These are phyloP conservation scores for Nothocercus nigrocapillus DNA, from an alignment of 2,113 vertebrate species.

Conservation along the genomic window DNA sequence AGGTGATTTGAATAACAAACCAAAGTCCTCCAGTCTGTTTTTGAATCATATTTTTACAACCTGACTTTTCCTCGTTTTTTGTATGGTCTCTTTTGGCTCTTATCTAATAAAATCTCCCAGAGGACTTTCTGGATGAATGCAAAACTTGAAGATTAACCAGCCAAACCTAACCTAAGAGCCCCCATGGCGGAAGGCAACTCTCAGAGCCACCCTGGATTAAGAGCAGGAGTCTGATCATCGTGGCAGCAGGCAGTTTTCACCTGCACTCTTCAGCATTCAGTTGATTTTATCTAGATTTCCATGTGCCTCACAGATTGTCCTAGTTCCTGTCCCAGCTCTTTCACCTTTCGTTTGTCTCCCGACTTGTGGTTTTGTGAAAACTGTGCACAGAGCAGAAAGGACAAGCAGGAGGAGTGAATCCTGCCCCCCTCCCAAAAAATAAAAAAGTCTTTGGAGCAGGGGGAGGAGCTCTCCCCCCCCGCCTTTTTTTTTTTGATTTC, in stretches of 20 bases:
- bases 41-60: neutral
- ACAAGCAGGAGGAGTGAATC: neutral
- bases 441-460: neutral
- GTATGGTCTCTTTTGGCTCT: neutral
- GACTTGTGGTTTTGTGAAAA: neutral
- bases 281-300: neutral
- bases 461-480: neutral
- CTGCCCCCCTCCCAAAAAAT: neutral
- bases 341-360: neutral
- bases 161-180: neutral
- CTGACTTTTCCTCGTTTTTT: neutral
- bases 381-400: neutral
- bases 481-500: neutral
- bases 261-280: neutral
- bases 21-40: neutral
- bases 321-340: neutral
- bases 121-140: neutral
- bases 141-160: neutral
- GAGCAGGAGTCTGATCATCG: neutral
- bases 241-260: neutral
- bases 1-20: constrained; percentile 47
- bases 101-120: neutral
- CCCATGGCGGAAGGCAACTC: neutral
- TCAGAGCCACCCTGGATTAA: neutral
- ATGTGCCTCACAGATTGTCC: neutral